Base-by-base conservation (phyloP, 2,113 vertebrate genomes). In the Bubalus kerabau region DNA sequence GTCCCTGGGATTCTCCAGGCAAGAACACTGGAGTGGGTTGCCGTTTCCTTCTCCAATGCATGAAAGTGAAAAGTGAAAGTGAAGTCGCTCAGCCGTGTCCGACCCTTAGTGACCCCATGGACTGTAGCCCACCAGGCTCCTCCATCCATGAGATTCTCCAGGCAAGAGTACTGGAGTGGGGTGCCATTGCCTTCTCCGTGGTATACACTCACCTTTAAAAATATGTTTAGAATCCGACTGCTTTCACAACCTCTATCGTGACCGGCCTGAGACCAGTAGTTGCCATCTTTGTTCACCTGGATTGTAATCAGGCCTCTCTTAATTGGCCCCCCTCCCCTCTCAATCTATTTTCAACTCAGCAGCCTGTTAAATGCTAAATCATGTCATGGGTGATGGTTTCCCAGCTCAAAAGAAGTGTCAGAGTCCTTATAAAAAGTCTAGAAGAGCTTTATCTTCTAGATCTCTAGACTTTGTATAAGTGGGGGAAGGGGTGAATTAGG, bases 161-260 rank as follows among this genome's bases (percentile, higher is more conserved):
- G 43, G 43, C 43, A 46, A 46, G 43, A 46, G 43, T 46, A 46
- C 43, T 46, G 43, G 43, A 46, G 43, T 46, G 43, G 43, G 43
- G 43, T 46, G 43, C 43, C 43, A 7, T 46, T 6, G 6, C 43
- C 43, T 46, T 46, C 43, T 46, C 43, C 43, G 43, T 46, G 43
- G 43, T 46, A 46, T 46, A 46, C 1, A 17, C 28, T 12, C 8
- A 8, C n/a, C 67, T 82, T 94, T 23, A 52, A 43, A 84, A 56
- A 16, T 10, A 21, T 3, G 12, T 16, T 36, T 57, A 54, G 56
- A 94, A 36, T 24, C 46, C 0, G 8, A 3, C 28, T 2, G 26
- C 57, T 12, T 50, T 21, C 15, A 17, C n/a, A 23, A 7, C 30
- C 48, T 62, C 15, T 16, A 0, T 40, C 9, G 2, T 1, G 7